These are phyloP conservation scores for Neosilurus hyrtlii DNA, from an alignment of 2,797 vertebrate species.

Conservation along the genomic window DNA sequence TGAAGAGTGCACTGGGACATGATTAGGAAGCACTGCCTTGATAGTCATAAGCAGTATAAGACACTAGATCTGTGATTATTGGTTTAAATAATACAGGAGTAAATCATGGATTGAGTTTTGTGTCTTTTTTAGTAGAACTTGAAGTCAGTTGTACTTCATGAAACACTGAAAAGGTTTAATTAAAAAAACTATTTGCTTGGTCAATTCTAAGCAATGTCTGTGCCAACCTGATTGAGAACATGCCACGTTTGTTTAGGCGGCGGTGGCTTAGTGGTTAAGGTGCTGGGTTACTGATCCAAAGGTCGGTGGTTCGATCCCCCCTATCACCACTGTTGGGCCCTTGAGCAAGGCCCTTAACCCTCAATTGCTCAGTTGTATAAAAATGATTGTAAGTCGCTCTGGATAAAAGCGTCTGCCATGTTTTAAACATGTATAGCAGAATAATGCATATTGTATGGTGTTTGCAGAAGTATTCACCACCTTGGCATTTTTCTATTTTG, in stretches of 20 bases:
- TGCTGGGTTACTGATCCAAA: too few species aligned
- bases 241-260: background rate
- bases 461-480: too few species aligned
- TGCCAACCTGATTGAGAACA: background rate
- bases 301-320: too few species aligned
- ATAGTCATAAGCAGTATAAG: background rate
- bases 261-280: too few species aligned
- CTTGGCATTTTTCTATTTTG: too few species aligned
- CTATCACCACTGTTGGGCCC: too few species aligned
- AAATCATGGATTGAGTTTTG: background rate
- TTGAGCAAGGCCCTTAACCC: too few species aligned
- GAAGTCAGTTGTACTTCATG: background rate
- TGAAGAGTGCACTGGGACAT: background rate
- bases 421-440: too few species aligned
- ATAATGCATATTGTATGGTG: too few species aligned
- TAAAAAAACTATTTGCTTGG: background rate
- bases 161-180: background rate
- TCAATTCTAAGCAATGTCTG: background rate
- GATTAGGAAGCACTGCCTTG: background rate
- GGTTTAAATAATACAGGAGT: background rate
- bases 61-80: background rate
- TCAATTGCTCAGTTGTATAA: too few species aligned
- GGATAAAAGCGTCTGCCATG: too few species aligned
- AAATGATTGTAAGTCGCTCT: too few species aligned
- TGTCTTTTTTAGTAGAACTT: background rate